Evolutionary conservation across 2,113 vertebrate species (phyloP).

Genomic region (Dipodomys ordii): DNA sequence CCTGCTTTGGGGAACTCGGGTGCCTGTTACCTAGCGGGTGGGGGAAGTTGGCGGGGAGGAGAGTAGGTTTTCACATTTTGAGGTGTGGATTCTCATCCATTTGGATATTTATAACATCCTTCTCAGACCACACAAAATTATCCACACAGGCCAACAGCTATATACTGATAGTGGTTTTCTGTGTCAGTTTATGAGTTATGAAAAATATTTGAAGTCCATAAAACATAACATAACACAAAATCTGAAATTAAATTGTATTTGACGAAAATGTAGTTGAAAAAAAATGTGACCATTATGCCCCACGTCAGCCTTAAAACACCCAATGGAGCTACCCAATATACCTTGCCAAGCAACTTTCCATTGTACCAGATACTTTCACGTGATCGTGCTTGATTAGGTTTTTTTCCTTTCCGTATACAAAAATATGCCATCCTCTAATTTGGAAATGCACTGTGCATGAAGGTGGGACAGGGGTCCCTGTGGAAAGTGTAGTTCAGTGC

Average conservation of each 20-base stretch:
- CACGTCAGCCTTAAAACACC: neutral
- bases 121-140: too few species aligned
- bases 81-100: too few species aligned
- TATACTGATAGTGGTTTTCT: neutral
- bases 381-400: neutral
- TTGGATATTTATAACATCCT: too few species aligned
- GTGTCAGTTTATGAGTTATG: constrained; percentile 9
- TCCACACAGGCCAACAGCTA: too few species aligned
- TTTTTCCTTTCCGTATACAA: neutral
- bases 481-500: too few species aligned
- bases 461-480: too few species aligned
- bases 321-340: neutral
- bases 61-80: too few species aligned
- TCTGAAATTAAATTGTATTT: constrained; percentile 40
- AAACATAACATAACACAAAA: constrained; percentile 42
- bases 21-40: too few species aligned
- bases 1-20: too few species aligned
- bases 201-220: constrained; percentile 10
- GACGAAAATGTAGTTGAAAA: neutral
- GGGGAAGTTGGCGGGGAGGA: too few species aligned
- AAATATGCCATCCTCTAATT: neutral
- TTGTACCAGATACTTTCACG: constrained; percentile 10
- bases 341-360: neutral
- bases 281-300: neutral
- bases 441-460: too few species aligned